Base-by-base conservation (phyloP, 2,113 vertebrate species). In the Tursiops truncatus region DNA sequence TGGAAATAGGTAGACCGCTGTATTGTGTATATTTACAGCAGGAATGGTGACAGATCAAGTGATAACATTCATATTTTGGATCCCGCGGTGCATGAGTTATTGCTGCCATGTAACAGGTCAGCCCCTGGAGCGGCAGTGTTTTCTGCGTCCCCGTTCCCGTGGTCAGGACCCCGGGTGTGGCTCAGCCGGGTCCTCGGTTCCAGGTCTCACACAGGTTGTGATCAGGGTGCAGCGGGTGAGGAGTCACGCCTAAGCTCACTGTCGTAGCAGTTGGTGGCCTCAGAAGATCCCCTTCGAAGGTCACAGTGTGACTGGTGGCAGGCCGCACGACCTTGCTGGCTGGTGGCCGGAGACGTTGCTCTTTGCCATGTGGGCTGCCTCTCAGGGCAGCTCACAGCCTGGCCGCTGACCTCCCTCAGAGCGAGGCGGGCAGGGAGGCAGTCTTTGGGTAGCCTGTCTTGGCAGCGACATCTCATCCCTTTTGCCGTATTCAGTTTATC, bases 51-150 rank as follows among this genome's bases (percentile, higher is more conserved):
- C n/a, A 28, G 1, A 8, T 20, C 36, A 4, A 7, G 13, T 3
- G 67, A 6, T 18, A 28, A 5, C 20, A 10, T 58, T n/a, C n/a
- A 3, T 1, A 10, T n/a, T 67, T 47, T 15, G 47, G 74, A n/a
- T n/a, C 2, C 3, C 4, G 1, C 3, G 10, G 65, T 12, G 5
- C 1, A 0, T n/a, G 12, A 2, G 31, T 18, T 23, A 9, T 1
- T 18, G 1, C 56, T n/a, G 67, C 44, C 10, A 10, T 4, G 53
- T 36, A 38, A 13, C 33, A 33, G 5, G 0, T 0, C 6, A 2
- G 0, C 8, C 13, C 33, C 1, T 7, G 15, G 7, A 7, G 10
- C 15, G 2, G 8, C 13, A 0, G 11, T 23, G 6, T 20, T 2
- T 38, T 9, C n/a, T 3, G 23, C 0, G 33, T 13, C 33, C 2